These are phyloP conservation scores for Disparrhopalites patrizii DNA, from an alignment of 2,888 invertebrate genomes.

Conservation along the genomic window DNA sequence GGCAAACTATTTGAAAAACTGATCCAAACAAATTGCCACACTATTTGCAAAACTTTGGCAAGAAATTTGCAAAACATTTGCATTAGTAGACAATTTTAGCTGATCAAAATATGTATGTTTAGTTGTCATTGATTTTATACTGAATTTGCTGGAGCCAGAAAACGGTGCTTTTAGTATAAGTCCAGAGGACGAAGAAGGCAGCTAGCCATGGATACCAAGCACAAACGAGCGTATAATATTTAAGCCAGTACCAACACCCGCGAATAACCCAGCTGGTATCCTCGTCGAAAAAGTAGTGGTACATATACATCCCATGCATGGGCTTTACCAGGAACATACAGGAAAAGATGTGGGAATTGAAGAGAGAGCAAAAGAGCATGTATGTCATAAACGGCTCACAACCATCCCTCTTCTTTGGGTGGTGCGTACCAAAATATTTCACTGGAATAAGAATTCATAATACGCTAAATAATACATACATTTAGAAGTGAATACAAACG, in stretches of 20 bases:
- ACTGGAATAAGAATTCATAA: no score
- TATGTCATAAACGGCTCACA: not conserved
- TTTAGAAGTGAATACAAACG: no score
- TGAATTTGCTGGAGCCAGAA: constrained; percentile 5
- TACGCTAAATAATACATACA: no score
- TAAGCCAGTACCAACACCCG: no score
- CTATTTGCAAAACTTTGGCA: no score
- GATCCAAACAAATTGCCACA: no score
- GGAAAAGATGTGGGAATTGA: not conserved
- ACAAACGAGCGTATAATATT: not conserved
- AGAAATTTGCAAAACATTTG: no score
- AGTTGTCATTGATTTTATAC: not conserved
- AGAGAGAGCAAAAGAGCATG: not conserved
- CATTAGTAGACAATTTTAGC: no score
- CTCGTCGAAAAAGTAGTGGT: not conserved
- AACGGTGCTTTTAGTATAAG: not conserved
- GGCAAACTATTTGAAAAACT: no score
- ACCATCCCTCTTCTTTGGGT: not conserved
- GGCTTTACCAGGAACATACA: not conserved
- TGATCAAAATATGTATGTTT: no score
- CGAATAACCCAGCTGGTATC: no score
- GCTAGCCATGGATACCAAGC: constrained; percentile 7
- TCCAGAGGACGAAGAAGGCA: not conserved
- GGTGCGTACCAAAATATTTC: not conserved
- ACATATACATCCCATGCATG: not conserved